Evolutionary conservation across 1,140 invertebrate species (phyloP).

Genomic region (Drosophila triauraria): DNA sequence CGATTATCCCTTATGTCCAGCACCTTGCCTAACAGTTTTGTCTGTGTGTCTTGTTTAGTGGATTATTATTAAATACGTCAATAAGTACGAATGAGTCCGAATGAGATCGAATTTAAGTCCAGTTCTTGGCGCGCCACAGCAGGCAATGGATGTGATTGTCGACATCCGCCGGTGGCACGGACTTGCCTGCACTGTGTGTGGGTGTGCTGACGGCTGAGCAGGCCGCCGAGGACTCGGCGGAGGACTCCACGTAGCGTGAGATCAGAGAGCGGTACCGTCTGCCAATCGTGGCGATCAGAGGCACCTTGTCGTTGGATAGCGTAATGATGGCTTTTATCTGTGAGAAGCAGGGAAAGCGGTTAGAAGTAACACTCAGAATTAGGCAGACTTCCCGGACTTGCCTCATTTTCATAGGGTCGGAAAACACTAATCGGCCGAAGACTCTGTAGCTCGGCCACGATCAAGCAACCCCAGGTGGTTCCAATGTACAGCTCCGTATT

Average conservation of each 20-base stretch:
- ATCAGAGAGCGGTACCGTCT: slow-evolving; percentile 93
- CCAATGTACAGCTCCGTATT: slow-evolving; percentile 93
- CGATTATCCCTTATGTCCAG: slow-evolving; percentile 11
- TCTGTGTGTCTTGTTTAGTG: neutral
- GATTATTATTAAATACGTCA: slow-evolving; percentile 29
- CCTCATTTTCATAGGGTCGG: slow-evolving; percentile 95
- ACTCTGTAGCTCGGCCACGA: slow-evolving; percentile 92
- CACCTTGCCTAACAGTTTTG: slow-evolving; percentile 26
- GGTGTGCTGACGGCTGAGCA: slow-evolving; percentile 58
- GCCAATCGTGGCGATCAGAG: slow-evolving; percentile 91
- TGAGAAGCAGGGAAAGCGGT: slow-evolving; percentile 33
- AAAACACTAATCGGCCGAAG: slow-evolving; percentile 95
- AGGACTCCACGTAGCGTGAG: slow-evolving; percentile 88
- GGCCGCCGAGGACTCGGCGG: slow-evolving; percentile 46
- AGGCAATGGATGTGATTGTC: slow-evolving; percentile 89
- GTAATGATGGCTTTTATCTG: slow-evolving; percentile 85
- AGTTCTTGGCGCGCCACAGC: slow-evolving; percentile 90
- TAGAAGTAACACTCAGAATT: neutral
- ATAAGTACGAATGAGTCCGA: slow-evolving; percentile 23
- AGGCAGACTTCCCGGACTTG: slow-evolving; percentile 59
- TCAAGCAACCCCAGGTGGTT: slow-evolving; percentile 96
- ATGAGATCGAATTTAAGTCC: slow-evolving; percentile 86
- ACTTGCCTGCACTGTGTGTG: slow-evolving; percentile 66
- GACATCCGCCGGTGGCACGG: slow-evolving; percentile 78
- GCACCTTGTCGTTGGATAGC: slow-evolving; percentile 80